Conservation (phyloP, 2,113 vertebrate species). For the Nansenia antarctica region DNA sequence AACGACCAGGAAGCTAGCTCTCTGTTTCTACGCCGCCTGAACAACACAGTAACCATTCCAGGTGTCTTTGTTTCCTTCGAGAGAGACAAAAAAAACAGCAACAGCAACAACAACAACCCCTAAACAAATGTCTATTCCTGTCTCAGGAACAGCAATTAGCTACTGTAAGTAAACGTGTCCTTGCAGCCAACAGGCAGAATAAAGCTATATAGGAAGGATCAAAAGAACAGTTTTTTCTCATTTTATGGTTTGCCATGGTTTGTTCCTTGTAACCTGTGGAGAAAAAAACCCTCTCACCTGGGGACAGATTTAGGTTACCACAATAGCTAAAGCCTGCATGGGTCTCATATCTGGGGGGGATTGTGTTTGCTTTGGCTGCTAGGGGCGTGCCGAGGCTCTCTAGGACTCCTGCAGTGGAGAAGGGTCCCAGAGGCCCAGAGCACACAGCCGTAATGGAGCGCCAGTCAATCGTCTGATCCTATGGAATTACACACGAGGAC, state of each 20-base stretch:
- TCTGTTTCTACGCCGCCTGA: conserved; percentile 10
- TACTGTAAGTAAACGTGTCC: conserved; percentile 27
- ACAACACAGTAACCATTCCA: conserved; percentile 28
- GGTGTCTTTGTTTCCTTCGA: conserved; percentile 28
- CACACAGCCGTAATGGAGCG: conserved; percentile 52
- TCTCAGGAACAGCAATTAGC: conserved; percentile 29
- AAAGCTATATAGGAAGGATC: conserved; percentile 14
- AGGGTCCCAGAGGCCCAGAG: conserved; percentile 48
- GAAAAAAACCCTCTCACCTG: conserved; percentile 25
- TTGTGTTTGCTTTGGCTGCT: conserved; percentile 38
- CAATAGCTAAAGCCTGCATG: conserved; percentile 36
- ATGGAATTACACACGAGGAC: conserved; percentile 52
- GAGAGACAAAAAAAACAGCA: conserved; percentile 39
- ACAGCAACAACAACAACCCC: too few relatives aligned
- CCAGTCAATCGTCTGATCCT: conserved; percentile 61
- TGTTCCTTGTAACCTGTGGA: conserved; percentile 7
- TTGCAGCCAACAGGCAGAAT: conserved; percentile 5
- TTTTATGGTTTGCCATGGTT: conserved; percentile 23
- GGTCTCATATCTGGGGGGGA: conserved; percentile 32
- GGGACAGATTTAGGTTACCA: conserved; percentile 58
- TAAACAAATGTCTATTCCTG: conserved; percentile 44
- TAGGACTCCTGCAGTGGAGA: conserved; percentile 44
- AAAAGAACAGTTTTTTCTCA: conserved; percentile 2
- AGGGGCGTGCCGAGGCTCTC: conserved; percentile 29
- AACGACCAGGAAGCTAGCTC: conserved; percentile 15